Conservation (phyloP, 2,797 vertebrate genomes). For the Mus caroli region DNA sequence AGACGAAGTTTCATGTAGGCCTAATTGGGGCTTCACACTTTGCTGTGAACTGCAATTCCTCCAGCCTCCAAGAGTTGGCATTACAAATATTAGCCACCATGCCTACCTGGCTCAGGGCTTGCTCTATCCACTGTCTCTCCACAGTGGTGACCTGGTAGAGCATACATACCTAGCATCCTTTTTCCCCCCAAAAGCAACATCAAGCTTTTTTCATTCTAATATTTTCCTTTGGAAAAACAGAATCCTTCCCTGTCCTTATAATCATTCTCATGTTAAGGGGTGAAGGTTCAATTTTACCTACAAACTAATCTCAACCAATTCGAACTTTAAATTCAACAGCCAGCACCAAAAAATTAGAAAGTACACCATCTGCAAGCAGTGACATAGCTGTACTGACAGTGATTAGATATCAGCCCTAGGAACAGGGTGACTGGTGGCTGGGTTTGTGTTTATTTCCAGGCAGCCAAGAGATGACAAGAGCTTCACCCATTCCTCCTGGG, state of each 20-base stretch:
- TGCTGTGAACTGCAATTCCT: background rate
- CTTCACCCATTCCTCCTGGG: constrained; percentile 17
- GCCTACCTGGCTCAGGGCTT: background rate
- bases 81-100: background rate
- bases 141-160: background rate
- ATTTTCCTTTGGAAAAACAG: constrained; percentile 16
- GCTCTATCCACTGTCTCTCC: background rate
- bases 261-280: constrained; percentile 27
- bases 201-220: background rate
- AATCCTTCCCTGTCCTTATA: background rate
- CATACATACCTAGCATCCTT: background rate
- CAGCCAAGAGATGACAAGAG: constrained; percentile 21
- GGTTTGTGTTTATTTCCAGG: background rate
- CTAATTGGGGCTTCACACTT: background rate
- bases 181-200: background rate
- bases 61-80: background rate
- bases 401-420: background rate
- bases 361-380: background rate
- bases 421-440: background rate
- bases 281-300: constrained; percentile 37
- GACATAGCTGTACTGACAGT: background rate
- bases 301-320: constrained; percentile 33
- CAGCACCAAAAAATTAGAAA: constrained; percentile 47
- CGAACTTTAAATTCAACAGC: constrained; percentile 52
- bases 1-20: background rate